Conservation (phyloP, 2,113 vertebrate genomes). For the Fulmarus glacialis region DNA sequence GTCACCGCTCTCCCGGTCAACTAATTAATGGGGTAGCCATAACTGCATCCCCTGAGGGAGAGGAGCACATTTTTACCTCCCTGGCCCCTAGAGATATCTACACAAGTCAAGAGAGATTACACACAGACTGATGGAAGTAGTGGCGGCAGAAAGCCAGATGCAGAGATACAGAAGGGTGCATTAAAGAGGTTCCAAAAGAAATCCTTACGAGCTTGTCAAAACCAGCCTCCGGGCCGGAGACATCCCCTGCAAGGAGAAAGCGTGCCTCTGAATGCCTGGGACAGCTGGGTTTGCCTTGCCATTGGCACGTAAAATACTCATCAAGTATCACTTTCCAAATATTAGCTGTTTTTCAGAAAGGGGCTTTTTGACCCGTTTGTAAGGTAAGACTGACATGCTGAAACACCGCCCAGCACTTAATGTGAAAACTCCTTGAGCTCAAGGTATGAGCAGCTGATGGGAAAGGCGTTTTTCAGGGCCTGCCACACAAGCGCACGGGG, state of each 20-base stretch:
- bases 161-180: not conserved
- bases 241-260: not conserved
- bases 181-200: not conserved
- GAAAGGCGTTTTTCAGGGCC: not conserved
- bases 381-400: not conserved
- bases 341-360: not conserved
- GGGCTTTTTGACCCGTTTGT: not conserved
- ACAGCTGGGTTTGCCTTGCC: not conserved
- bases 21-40: not conserved
- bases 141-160: not conserved
- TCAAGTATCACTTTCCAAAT: not conserved
- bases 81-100: not conserved
- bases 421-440: not conserved
- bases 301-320: not conserved
- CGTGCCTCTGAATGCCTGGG: not conserved
- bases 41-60: not conserved
- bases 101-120: not conserved
- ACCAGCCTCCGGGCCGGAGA: accelerated
- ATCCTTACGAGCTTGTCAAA: not conserved
- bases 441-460: not conserved
- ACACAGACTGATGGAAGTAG: not conserved
- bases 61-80: not conserved
- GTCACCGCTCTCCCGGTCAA: not conserved
- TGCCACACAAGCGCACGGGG: not conserved
- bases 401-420: not conserved